Percentiles rank a stretch among this genome's conserved stretches.
Evolutionary conservation across 2,113 vertebrate species (phyloP).

Genomic region (Coptodon rendalli): DNA sequence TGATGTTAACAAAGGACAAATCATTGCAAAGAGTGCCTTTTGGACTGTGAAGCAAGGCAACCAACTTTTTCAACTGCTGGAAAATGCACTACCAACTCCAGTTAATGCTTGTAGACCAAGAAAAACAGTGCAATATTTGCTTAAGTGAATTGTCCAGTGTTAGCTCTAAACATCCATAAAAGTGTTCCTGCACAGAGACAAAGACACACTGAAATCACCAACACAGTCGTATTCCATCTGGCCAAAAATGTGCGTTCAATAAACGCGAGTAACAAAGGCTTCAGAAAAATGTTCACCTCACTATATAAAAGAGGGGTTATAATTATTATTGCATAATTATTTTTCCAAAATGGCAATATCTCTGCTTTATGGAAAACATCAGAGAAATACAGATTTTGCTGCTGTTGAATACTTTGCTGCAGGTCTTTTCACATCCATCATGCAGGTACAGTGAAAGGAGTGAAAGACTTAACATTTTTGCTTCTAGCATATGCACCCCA

Average conservation of each 20-base stretch:
- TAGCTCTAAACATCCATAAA: not conserved
- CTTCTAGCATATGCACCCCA: not conserved
- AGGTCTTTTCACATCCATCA: not conserved
- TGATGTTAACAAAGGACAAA: not conserved
- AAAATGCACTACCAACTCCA: not conserved
- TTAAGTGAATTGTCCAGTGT: not conserved
- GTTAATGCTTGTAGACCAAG: not conserved
- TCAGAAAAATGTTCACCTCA: not conserved
- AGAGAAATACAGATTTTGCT: not conserved
- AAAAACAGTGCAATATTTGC: not conserved
- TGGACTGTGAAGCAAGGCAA: not conserved
- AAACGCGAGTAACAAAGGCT: not conserved
- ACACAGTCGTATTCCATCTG: not conserved
- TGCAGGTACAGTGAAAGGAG: not conserved
- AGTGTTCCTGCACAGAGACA: not conserved
- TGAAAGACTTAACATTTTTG: too few species aligned
- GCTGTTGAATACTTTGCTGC: not conserved
- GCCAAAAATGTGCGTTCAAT: not conserved
- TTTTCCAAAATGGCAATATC: not conserved
- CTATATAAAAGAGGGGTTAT: not conserved
- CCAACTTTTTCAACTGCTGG: not conserved
- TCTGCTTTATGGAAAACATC: rapidly evolving
- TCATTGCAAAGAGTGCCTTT: not conserved
- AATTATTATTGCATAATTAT: not conserved
- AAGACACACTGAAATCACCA: not conserved